phyloP scores from a whole-genome alignment of 64 coral and sea anemone species.

The Montipora capricornis region DNA sequence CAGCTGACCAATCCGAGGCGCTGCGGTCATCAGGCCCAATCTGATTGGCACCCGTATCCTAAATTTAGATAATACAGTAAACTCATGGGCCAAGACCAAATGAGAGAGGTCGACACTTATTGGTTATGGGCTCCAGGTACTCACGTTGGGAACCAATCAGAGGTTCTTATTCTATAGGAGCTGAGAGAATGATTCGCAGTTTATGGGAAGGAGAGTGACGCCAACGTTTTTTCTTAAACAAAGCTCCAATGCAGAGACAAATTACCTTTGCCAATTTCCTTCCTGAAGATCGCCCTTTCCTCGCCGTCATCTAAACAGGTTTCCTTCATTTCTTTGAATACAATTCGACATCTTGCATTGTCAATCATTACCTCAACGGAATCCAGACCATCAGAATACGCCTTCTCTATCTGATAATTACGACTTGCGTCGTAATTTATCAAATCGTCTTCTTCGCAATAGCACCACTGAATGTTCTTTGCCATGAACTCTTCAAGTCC shows the following conservation, averaged over 20 bases:
- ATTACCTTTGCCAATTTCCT: conserved; percentile 27
- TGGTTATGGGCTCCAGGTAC: too few species aligned
- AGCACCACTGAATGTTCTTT: conserved; percentile 50
- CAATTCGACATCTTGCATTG: background rate
- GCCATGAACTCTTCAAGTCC: conserved; percentile 35
- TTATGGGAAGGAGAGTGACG: too few species aligned
- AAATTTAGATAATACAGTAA: too few species aligned
- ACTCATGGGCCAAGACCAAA: too few species aligned
- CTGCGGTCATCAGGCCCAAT: too few species aligned
- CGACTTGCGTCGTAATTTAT: background rate
- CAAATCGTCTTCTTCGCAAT: background rate
- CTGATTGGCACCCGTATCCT: too few species aligned
- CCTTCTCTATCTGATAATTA: conserved; percentile 47
- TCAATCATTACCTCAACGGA: background rate
- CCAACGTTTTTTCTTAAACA: too few species aligned
- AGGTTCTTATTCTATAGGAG: too few species aligned
- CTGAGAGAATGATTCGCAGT: too few species aligned
- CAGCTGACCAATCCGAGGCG: too few species aligned
- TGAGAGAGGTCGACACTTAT: too few species aligned
- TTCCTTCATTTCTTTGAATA: conserved; percentile 9
- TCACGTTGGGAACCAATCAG: too few species aligned
- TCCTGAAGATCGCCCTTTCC: background rate
- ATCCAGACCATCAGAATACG: background rate
- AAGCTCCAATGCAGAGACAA: background rate
- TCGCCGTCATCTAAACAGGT: background rate